Percentiles rank a stretch among this genome's conserved stretches.
phyloP scores from a whole-genome alignment of 2,888 invertebrate species.

The Orchesella flavescens region DNA sequence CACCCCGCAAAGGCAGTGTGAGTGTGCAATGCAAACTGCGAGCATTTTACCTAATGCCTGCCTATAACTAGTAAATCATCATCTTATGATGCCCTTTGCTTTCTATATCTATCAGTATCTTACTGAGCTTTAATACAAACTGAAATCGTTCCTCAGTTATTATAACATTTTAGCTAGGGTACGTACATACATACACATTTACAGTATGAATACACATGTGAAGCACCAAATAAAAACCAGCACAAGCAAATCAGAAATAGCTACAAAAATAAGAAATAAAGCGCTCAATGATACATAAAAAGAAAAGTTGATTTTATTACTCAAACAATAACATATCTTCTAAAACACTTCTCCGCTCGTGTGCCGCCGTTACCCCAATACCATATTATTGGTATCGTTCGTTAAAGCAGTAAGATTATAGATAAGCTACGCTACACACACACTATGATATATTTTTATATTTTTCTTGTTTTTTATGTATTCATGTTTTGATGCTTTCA shows the following conservation, averaged over 20 bases:
- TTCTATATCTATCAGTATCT: neutral
- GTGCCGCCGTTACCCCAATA: too few relatives aligned
- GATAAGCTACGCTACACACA: too few relatives aligned
- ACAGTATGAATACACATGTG: neutral
- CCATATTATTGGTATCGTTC: too few relatives aligned
- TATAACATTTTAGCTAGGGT: too few relatives aligned
- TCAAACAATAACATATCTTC: neutral
- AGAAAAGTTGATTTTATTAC: conserved; percentile 8
- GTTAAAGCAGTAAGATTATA: too few relatives aligned
- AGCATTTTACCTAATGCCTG: neutral
- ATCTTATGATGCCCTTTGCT: neutral
- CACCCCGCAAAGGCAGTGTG: neutral
- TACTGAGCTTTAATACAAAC: too few relatives aligned
- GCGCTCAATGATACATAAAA: conserved; percentile 10
- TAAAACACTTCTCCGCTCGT: neutral
- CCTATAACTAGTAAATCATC: neutral
- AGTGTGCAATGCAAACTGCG: neutral
- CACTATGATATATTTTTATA: neutral
- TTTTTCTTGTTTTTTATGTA: neutral
- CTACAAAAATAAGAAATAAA: too few relatives aligned
- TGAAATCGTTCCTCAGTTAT: too few relatives aligned
- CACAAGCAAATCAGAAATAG: neutral
- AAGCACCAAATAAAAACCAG: neutral
- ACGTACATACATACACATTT: neutral
- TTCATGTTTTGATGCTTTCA: neutral